Evolutionary conservation across 2,797 vertebrate species (phyloP).

Genomic region (Nannoperca obscura): DNA sequence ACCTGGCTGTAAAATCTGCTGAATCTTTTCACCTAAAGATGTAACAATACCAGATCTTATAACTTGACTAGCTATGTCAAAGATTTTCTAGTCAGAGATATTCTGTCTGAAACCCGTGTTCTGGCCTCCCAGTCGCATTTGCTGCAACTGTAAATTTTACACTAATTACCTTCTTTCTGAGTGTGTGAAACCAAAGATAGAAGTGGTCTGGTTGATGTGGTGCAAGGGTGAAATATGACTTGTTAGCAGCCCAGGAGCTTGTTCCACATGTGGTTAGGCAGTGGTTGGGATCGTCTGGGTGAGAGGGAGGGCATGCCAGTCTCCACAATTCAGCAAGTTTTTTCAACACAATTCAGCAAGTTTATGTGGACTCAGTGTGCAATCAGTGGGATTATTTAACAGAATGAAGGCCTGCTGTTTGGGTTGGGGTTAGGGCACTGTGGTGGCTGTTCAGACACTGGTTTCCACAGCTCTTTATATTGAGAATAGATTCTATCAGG

Average conservation of each 20-base stretch:
- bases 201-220: constrained; percentile 75
- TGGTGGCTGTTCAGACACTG: constrained; percentile 35
- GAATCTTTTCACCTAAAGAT: constrained; percentile 24
- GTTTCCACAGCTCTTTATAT: constrained; percentile 30
- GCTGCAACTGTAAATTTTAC: constrained; percentile 56
- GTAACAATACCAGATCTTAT: background rate
- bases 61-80: background rate
- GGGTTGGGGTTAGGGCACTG: constrained; percentile 44
- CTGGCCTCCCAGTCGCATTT: constrained; percentile 28
- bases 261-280: constrained; percentile 77
- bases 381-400: constrained; percentile 70
- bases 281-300: constrained; percentile 75
- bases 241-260: constrained; percentile 77
- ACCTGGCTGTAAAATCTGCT: constrained; percentile 34
- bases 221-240: constrained; percentile 69
- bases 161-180: constrained; percentile 63
- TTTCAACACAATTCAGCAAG: constrained; percentile 71
- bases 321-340: constrained; percentile 72
- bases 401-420: constrained; percentile 63
- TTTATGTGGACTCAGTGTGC: constrained; percentile 66
- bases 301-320: constrained; percentile 75
- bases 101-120: constrained; percentile 6
- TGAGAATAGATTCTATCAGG: constrained; percentile 31
- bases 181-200: constrained; percentile 76
- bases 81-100: background rate